Percentiles rank a stretch among this genome's conserved stretches.
Evolutionary conservation across 2,113 vertebrate species (phyloP).

Genomic region (Cheilinus undulatus): DNA sequence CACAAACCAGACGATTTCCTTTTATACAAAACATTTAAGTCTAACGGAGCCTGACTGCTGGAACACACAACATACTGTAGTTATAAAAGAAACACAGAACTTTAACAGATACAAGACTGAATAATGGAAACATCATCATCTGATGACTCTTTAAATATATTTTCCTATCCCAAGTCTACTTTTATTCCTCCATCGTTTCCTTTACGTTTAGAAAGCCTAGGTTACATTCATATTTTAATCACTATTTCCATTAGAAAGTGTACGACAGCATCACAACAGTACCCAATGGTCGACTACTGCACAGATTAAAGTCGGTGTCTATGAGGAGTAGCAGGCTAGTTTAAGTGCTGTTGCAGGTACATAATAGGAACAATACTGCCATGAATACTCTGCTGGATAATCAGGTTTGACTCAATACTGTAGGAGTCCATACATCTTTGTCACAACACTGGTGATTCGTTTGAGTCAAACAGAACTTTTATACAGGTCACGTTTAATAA

Average conservation of each 20-base stretch:
- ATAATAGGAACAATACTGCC: slow-evolving; percentile 1
- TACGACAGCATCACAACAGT: slow-evolving; percentile 51
- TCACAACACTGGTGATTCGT: background rate
- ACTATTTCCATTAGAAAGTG: background rate
- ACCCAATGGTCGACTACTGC: slow-evolving; percentile 44
- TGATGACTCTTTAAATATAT: too few species aligned
- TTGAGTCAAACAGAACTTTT: too few species aligned
- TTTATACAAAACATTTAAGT: slow-evolving; percentile 62
- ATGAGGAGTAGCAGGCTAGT: background rate
- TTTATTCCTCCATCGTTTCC: too few species aligned
- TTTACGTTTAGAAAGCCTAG: slow-evolving; percentile 13
- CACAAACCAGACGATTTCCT: slow-evolving; percentile 33
- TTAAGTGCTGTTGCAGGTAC: background rate
- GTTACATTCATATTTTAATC: background rate
- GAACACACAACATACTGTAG: slow-evolving; percentile 25
- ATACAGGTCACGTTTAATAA: too few species aligned
- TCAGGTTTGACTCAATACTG: background rate
- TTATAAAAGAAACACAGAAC: slow-evolving; percentile 55
- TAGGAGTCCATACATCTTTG: background rate
- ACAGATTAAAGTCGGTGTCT: slow-evolving; percentile 32
- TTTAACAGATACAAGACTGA: slow-evolving; percentile 12
- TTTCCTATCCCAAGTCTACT: too few species aligned
- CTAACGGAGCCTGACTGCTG: slow-evolving; percentile 47
- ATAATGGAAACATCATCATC: slow-evolving; percentile 29
- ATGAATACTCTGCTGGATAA: background rate